These are phyloP conservation scores for Crepidodera aurea DNA, from an alignment of 2,888 invertebrate genomes.

Conservation along the genomic window DNA sequence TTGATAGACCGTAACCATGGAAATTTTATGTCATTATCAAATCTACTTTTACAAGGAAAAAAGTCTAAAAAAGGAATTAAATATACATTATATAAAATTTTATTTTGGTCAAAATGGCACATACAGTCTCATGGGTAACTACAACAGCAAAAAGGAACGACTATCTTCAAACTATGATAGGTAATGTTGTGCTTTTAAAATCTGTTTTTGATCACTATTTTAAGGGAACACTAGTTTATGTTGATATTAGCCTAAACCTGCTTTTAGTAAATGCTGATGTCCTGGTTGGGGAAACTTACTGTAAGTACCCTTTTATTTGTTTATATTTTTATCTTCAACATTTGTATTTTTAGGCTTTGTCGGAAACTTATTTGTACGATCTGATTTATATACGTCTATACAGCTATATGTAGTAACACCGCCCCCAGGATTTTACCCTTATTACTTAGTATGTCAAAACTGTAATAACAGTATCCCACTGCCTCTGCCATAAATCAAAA, in stretches of 20 bases:
- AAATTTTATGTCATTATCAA: slow-evolving; percentile 11
- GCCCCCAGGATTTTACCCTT: slow-evolving; percentile 11
- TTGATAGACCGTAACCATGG: too few relatives aligned
- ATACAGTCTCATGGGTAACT: neutral
- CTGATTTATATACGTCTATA: slow-evolving; percentile 1
- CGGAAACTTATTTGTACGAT: neutral
- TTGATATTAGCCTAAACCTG: slow-evolving; percentile 11
- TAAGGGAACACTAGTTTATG: slow-evolving; percentile 3
- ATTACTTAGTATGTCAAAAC: neutral
- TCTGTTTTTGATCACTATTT: neutral
- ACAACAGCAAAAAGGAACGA: slow-evolving; percentile 5
- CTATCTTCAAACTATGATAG: neutral
- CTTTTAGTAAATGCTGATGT: slow-evolving; percentile 4
- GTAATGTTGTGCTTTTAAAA: neutral
- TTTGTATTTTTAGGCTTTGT: neutral
- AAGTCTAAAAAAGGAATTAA: neutral
- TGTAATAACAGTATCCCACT: slow-evolving; percentile 1
- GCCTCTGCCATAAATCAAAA: neutral
- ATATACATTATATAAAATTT: neutral
- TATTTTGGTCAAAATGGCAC: neutral
- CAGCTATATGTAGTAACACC: slow-evolving; percentile 1
- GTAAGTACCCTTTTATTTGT: neutral
- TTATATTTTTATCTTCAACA: neutral
- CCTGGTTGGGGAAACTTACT: neutral
- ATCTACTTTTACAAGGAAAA: slow-evolving; percentile 8